Evolutionary conservation across 2,113 vertebrate species (phyloP).

Genomic region (Petroica traversi): DNA sequence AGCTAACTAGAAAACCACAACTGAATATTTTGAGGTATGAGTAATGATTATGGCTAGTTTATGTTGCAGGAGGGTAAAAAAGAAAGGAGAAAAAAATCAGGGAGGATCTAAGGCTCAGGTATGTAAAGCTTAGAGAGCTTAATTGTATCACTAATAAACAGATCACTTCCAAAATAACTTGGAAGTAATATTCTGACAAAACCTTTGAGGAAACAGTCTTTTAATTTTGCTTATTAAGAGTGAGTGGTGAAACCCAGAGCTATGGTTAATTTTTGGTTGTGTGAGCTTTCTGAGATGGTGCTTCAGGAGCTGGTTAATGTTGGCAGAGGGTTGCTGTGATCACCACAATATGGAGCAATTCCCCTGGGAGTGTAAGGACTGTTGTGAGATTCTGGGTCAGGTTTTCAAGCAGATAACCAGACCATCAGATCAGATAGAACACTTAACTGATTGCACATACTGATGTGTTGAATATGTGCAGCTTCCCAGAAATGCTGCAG

Average conservation of each 20-base stretch:
- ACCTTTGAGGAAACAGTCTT: background rate
- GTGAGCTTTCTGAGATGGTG: background rate
- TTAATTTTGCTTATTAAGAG: background rate
- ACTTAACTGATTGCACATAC: background rate
- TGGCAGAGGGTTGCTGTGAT: background rate
- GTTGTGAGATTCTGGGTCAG: background rate
- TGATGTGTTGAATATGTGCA: background rate
- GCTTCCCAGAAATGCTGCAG: background rate
- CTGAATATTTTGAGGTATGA: no score
- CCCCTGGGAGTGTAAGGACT: background rate
- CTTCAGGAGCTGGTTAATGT: background rate
- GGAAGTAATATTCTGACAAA: background rate
- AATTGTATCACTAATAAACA: background rate
- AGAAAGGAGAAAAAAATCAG: background rate
- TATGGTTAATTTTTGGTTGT: background rate
- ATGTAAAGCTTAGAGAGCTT: background rate
- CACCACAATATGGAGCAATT: background rate
- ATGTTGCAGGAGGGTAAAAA: background rate
- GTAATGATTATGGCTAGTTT: background rate
- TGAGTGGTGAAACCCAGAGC: background rate
- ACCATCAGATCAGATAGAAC: background rate
- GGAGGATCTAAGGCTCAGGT: background rate
- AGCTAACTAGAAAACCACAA: constrained; percentile 1
- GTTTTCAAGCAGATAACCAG: background rate
- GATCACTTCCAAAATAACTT: background rate